These are phyloP conservation scores for Calliopsis andreniformis DNA, from an alignment of 1,140 invertebrate genomes.

Conservation along the genomic window DNA sequence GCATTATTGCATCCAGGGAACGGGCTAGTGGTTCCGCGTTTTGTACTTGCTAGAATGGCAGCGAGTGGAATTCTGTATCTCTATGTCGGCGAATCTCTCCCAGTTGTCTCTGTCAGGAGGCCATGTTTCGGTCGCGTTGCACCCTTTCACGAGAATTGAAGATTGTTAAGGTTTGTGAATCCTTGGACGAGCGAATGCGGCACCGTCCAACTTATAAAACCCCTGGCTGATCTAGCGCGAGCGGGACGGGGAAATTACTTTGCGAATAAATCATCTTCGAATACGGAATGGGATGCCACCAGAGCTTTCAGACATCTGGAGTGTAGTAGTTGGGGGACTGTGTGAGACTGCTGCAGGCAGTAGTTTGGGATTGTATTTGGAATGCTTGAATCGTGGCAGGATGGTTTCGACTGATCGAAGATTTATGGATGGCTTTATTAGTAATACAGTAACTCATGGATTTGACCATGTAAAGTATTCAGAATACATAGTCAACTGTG, in stretches of 20 bases:
- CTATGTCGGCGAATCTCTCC: not conserved
- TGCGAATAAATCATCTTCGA: conserved; percentile 40
- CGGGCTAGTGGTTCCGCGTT: not conserved
- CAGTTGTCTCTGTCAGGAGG: conserved; percentile 1
- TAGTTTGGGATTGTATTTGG: no score
- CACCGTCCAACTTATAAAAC: conserved; percentile 36
- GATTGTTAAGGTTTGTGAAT: conserved; percentile 2
- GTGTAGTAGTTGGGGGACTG: no score
- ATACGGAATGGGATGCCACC: no score
- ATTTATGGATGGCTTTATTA: no score
- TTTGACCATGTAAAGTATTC: no score
- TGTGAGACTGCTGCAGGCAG: no score
- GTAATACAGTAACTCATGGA: no score
- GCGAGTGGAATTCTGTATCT: not conserved
- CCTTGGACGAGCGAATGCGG: no score
- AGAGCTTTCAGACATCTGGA: no score
- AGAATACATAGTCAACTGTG: no score
- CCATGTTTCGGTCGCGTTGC: not conserved
- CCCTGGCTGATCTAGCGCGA: conserved; percentile 24
- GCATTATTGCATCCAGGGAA: conserved; percentile 6
- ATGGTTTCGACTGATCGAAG: no score
- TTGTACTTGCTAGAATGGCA: conserved; percentile 7
- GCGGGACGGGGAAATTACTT: conserved; percentile 31
- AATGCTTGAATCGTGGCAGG: no score
- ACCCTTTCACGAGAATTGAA: conserved; percentile 23